Evolutionary conservation across 2,113 vertebrate genomes (phyloP), one percentile per base, ranked within the genome.

Genomic region (Podilymbus podiceps): DNA sequence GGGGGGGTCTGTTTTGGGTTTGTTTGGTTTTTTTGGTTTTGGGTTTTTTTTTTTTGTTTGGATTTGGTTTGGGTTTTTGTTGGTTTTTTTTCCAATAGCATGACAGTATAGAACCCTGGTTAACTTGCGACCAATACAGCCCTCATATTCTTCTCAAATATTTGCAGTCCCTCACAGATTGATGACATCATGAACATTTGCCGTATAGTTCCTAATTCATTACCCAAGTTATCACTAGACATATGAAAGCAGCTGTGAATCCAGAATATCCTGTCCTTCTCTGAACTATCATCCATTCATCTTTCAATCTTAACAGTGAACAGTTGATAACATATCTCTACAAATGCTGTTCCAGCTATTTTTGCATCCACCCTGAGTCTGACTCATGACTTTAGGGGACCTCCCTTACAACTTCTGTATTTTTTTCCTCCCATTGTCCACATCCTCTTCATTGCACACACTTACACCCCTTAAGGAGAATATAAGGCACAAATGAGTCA

Each of bases 381-480:
- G 55, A 77, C 40, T 63, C 59, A 38, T 31, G 24, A 76, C 44
- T 71, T 92, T 8, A 74, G 38, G 15, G 19, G 35, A 93, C 14
- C 21, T 75, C 44, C 24, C 42, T 88, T 69, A 80, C 6, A 64
- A 20, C 12, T 38, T 38, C 38, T 44, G 19, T 6, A 31, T 52
- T 63, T 90, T 62, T 63, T 28, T 35, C 28, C 31, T 78, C 33
- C 22, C 38, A 28, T 46, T 59, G 35, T 71, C 44, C 22, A 31
- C 22, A 56, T 63, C 40, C 23, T 76, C 30, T 73, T 59, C 15
- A 7, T 80, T 58, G 52, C 2, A 1, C 40, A 55, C 18, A 80
- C 8, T 85, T n/a, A 64, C 3, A 52, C 17, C 15, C 28, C 0
- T 0, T 58, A 66, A 46, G 33, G 72, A 64, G 15, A 67, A 17